Evolutionary conservation across 2,888 invertebrate species (phyloP).

Genomic region (Rhagonycha lutea): DNA sequence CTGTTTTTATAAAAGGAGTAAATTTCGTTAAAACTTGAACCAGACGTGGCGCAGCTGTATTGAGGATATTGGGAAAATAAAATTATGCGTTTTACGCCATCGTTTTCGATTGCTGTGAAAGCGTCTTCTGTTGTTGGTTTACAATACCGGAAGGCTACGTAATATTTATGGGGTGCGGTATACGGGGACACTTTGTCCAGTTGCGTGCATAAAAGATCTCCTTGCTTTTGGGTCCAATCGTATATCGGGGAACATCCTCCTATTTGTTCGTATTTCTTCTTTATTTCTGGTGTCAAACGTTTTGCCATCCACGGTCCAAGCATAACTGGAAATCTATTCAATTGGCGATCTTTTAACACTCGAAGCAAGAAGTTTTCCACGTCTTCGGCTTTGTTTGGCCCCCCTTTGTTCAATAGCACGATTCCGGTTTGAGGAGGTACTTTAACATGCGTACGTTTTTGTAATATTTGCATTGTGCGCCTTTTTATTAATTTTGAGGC

Average conservation of each 20-base stretch:
- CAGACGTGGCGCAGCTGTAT: slow-evolving; percentile 95
- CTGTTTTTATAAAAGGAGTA: slow-evolving; percentile 75
- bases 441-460: background rate
- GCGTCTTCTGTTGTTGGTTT: slow-evolving; percentile 86
- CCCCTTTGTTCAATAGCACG: slow-evolving; percentile 96
- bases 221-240: slow-evolving; percentile 91
- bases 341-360: slow-evolving; percentile 95
- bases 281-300: slow-evolving; percentile 82
- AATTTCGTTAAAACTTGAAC: slow-evolving; percentile 92
- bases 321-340: slow-evolving; percentile 86
- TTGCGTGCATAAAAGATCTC: slow-evolving; percentile 75
- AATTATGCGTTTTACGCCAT: slow-evolving; percentile 79
- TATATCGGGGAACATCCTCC: slow-evolving; percentile 96
- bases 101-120: slow-evolving; percentile 76
- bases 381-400: slow-evolving; percentile 81
- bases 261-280: slow-evolving; percentile 89
- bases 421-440: slow-evolving; percentile 83
- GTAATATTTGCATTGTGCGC: background rate
- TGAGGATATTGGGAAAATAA: slow-evolving; percentile 97
- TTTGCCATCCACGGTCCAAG: slow-evolving; percentile 93
- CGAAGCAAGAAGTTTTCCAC: slow-evolving; percentile 85
- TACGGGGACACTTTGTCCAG: slow-evolving; percentile 79
- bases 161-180: slow-evolving; percentile 90
- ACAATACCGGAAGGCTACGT: slow-evolving; percentile 93
- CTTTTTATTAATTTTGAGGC: background rate